These are phyloP conservation scores for Microcebus griseorufus DNA, from an alignment of 2,113 vertebrate genomes.

Conservation along the genomic window DNA sequence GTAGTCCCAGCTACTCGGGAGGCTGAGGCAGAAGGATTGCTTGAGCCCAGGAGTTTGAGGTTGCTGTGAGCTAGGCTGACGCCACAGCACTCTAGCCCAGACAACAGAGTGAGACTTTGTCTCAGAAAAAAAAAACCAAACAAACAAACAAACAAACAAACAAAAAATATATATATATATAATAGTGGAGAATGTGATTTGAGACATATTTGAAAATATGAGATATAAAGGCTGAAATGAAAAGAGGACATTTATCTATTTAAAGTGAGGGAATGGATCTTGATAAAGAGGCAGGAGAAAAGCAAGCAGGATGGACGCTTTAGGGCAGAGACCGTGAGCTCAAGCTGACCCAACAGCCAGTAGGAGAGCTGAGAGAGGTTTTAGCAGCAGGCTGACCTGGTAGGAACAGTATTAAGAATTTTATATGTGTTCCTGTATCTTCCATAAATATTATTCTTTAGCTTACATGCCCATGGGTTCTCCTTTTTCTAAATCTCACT, in stretches of 20 bases:
- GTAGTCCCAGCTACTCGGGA: too few relatives aligned
- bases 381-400: not conserved
- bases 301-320: accelerated
- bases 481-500: not conserved
- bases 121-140: too few relatives aligned
- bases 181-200: not conserved
- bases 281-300: not conserved
- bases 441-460: not conserved
- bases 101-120: too few relatives aligned
- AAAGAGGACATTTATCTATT: too few relatives aligned
- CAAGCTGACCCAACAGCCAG: not conserved
- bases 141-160: too few relatives aligned
- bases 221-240: not conserved
- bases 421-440: not conserved
- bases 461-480: not conserved
- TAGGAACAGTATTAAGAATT: not conserved
- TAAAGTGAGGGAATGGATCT: not conserved
- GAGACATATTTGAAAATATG: not conserved
- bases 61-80: too few relatives aligned
- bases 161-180: too few relatives aligned
- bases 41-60: too few relatives aligned
- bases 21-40: too few relatives aligned
- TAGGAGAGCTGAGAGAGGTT: not conserved
- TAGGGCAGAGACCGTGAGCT: not conserved
- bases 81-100: too few relatives aligned